Base-by-base conservation (phyloP, 2,888 invertebrate species). In the Perizoma affinitatum region DNA sequence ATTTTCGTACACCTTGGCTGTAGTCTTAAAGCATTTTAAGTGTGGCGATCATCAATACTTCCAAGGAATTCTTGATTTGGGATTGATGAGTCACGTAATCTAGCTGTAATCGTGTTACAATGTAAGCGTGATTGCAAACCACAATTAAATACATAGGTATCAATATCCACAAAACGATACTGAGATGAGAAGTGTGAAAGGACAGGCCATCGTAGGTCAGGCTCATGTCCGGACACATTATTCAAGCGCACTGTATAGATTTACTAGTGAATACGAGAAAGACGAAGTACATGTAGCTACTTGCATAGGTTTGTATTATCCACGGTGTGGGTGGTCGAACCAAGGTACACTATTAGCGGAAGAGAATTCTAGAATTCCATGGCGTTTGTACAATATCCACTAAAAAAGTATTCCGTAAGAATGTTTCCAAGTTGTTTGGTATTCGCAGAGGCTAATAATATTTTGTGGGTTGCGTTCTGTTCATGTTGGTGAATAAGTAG, bases 261-360 rank as follows among this genome's bases (percentile, higher is more conserved):
- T 75, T 72, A 65, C 71, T 66, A 61, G 67, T 78, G 71, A 76
- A 79, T 74, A 75, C 71, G 68, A 79, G 67, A 73, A 72, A 73
- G 73, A 74, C 68, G 72, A 71, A 69, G 40, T 52, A 44, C 54
- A 51, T 38, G 62, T 55, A 38, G 5, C 38, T 6, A 58, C 72
- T 22, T 22, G 22, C 22, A 22, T 22, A 22, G 22, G 75, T 75
- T 72, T 69, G 66, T 71, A 78, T 79, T 79, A 78, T 73, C 66
- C 69, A 73, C 78, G 67, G 72, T 70, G 67, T 75, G 83, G 84
- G 84, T 83, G 86, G 86, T 81, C 85, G 72, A 22, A 22, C 22
- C 22, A 22, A 22, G 22, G 22, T 73, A 42, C 58, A 63, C 71
- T 73, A 72, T 76, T 69, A 61, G 62, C 61, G 55, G 54, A 57